Evolutionary conservation across 1,140 invertebrate genomes (phyloP), one percentile per base, ranked within the genome.

Genomic region (Lepidotrigona ventralis): DNA sequence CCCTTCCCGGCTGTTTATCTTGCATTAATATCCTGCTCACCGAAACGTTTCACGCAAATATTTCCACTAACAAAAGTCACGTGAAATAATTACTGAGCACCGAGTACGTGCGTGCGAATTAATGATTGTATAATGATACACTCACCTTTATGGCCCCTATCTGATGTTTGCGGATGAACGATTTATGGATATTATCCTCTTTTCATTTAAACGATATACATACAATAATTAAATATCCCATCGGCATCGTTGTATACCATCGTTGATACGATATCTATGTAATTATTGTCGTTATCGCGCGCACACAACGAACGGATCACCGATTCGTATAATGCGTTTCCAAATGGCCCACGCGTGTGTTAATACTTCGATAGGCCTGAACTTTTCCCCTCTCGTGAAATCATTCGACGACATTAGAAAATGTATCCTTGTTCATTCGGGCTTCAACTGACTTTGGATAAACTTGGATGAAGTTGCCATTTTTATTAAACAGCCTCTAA

Each of bases 171-270:
- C 81, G 72, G 71, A 73, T 73, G 85, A 86, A 53, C 81, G 68
- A 87, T 87, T 87, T 84, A 81, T 68, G 86, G 79, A 77, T 87
- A 78, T 83, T 83, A 81, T 84, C 73, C 86, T 77, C 76, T 78
- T 46, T 86, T 84, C 85, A 84, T 84, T 86, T 83, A 87, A 87
- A 87, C 85, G 83, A 87, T 84, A 87, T 84, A 84, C 73, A 46
- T 68, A 63, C 85, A 85, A 79, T 87, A 87, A 87, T 87, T 76
- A 77, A 86, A 87, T 86, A 80, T 60, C 81, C 74, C 81, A 83
- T 76, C 64, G 56, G 64, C 75, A 66, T 86, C 76, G 72, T 79
- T 87, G 81, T 86, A 77, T 79, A 79, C 58, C 71, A 73, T 69
- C 73, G 26, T 8, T 63, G 70, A 80, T 80, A 66, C 60, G 58